A percentile compares a stretch with the other conserved stretches of the same genome.
phyloP scores from a whole-genome alignment of 1,140 invertebrate genomes.

The Drosophila pseudoobscura region DNA sequence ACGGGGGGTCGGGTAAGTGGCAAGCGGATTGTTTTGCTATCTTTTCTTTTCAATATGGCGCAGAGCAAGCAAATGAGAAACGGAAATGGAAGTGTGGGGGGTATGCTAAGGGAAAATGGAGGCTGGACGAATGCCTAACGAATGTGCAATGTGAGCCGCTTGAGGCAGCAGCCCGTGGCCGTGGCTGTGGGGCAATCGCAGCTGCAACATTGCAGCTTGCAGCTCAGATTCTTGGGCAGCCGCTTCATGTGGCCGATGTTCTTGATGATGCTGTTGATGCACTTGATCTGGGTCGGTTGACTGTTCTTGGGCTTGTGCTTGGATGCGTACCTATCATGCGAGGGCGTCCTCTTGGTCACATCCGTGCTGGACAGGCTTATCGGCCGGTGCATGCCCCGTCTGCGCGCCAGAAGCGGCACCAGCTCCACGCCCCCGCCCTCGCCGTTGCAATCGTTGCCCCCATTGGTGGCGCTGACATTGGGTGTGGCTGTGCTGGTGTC shows the following conservation, averaged over 20 bases:
- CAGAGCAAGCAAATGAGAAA: constrained; percentile 78
- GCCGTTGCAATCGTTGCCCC: neutral
- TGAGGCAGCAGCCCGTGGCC: constrained; percentile 61
- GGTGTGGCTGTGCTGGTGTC: constrained; percentile 53
- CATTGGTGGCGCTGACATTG: constrained; percentile 32
- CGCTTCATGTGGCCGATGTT: constrained; percentile 72
- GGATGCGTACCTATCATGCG: constrained; percentile 82
- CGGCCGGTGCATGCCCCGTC: constrained; percentile 80
- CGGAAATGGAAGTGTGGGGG: constrained; percentile 16
- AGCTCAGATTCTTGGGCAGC: constrained; percentile 64
- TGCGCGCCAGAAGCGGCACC: constrained; percentile 86
- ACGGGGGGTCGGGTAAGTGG: constrained; percentile 20
- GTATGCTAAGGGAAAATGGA: constrained; percentile 10
- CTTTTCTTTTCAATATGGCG: constrained; percentile 27
- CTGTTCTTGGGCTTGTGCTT: constrained; percentile 69
- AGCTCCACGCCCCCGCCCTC: constrained; percentile 86
- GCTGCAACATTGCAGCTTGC: constrained; percentile 68
- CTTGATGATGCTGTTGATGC: constrained; percentile 73
- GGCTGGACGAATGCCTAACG: constrained; percentile 43
- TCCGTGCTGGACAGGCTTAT: constrained; percentile 85
- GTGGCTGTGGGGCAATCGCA: constrained; percentile 58
- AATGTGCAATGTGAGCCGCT: constrained; percentile 72
- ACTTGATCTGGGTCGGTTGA: constrained; percentile 59
- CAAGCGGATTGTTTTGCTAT: constrained; percentile 23
- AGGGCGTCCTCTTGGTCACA: constrained; percentile 84